Percentiles rank a stretch among this genome's conserved stretches.
Evolutionary conservation across 2,113 vertebrate genomes (phyloP).

Genomic region (Dascyllus trimaculatus): DNA sequence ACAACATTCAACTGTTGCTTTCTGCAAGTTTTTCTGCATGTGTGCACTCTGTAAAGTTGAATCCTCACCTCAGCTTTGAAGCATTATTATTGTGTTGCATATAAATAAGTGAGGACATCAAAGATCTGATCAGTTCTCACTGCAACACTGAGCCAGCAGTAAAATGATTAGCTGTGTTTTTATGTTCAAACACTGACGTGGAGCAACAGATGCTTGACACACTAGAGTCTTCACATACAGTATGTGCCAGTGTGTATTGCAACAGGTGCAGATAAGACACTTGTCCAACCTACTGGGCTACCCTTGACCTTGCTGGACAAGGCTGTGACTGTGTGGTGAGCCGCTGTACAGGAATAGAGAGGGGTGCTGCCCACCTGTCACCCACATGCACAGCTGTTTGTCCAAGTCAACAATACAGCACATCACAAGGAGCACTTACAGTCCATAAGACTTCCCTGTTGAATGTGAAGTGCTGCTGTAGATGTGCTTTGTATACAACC

Average conservation of each 20-base stretch:
- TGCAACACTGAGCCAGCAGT: not conserved
- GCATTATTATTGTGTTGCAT: too few relatives aligned
- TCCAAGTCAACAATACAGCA: constrained; percentile 32
- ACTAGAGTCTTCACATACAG: constrained; percentile 6
- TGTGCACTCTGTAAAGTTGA: too few relatives aligned
- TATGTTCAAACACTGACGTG: constrained; percentile 2
- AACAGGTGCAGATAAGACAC: constrained; percentile 79
- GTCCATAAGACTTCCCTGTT: not conserved
- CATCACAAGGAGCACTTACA: constrained; percentile 14
- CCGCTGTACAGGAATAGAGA: constrained; percentile 59
- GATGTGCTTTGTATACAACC: not conserved
- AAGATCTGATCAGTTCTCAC: not conserved
- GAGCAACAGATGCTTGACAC: constrained; percentile 41
- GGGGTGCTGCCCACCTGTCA: constrained; percentile 66
- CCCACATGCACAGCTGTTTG: constrained; percentile 53
- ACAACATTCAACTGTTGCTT: not conserved
- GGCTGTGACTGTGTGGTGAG: constrained; percentile 8
- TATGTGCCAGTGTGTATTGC: constrained; percentile 33
- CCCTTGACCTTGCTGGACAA: constrained; percentile 66
- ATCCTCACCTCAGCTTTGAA: too few relatives aligned
- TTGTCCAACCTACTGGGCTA: constrained; percentile 23
- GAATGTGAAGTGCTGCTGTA: not conserved
- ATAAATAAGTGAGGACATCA: too few relatives aligned
- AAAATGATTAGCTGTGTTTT: constrained; percentile 16
- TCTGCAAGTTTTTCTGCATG: too few relatives aligned